Evolutionary conservation across 2,113 vertebrate species (phyloP), one percentile per base, ranked within the genome.

Genomic region (Galeopterus variegatus): DNA sequence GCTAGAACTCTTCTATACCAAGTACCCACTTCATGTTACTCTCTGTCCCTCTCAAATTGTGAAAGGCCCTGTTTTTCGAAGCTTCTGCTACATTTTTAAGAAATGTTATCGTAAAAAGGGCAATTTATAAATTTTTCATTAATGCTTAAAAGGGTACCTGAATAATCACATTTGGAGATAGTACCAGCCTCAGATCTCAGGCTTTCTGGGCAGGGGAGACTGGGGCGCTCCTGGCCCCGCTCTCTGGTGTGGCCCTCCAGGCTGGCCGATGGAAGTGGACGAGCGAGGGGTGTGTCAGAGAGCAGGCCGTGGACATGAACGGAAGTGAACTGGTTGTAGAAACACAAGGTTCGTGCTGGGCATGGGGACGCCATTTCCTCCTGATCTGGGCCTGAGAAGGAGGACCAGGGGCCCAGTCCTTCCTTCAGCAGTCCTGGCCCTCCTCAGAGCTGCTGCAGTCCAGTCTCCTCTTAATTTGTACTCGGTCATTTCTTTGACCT

Each of bases 231-330:
- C 36, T 10, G 6, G 64, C 65, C 19, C 15, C 0, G 28, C 45
- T 80, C 10, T 67, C 65, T 26, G 2, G 33, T 52, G 33, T 41
- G 65, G 33, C 72, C 76, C 48, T 50, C 50, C 17, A 11, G 23
- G 33, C 2, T 2, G 0, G 13, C 11, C 1, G 0, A 3, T 24
- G 26, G 73, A 28, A 14, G 28, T 9, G 6, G 14, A 31, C 14
- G 2, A 10, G 8, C 0, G 3, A 6, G 26, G 8, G 2, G 24
- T 19, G 77, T 65, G 54, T 52, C 5, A 50, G 62, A 2, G 11
- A 41, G 21, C 8, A 24, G 33, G 12, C 18, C 28, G 12, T 8
- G 50, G 8, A 12, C 5, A 0, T 45, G 56, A 79, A 15, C 18
- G 24, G 15, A 60, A 7, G 28, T n/a, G 26, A 17, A 36, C 8